Percentiles rank a stretch among this genome's conserved stretches.
Conservation (phyloP, 2,888 invertebrate species). For the Tenthredo livida region DNA sequence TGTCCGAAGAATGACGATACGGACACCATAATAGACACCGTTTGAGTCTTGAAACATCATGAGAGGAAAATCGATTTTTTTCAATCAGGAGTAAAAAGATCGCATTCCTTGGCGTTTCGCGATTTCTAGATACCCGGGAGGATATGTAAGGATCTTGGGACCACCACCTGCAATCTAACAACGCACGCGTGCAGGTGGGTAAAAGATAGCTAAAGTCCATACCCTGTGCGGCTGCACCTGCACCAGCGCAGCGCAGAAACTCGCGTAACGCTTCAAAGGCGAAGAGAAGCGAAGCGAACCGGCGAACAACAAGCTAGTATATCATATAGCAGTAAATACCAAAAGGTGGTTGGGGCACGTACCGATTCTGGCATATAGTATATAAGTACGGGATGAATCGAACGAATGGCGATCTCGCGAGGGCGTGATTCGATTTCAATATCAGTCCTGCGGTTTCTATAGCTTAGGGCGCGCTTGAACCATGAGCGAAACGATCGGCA, state of each 20-base stretch:
- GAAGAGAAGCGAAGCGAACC: conserved; percentile 30
- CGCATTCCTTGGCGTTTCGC: conserved; percentile 34
- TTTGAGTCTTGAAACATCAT: neutral
- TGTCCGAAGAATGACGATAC: neutral
- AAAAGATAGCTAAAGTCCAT: neutral
- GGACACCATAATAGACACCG: neutral
- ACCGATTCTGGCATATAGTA: conserved; percentile 25
- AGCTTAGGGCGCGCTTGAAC: conserved; percentile 28
- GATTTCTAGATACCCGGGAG: neutral
- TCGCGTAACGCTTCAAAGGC: conserved; percentile 13
- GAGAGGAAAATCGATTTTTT: neutral
- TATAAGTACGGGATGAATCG: conserved; percentile 13
- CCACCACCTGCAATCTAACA: conserved; percentile 5
- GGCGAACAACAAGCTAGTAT: neutral
- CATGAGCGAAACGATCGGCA: neutral
- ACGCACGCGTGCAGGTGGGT: conserved; percentile 48
- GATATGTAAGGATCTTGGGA: neutral
- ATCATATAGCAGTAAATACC: conserved; percentile 2
- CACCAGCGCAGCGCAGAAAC: neutral
- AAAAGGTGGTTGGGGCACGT: conserved; percentile 34
- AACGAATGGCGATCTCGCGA: conserved; percentile 29
- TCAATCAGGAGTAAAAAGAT: neutral
- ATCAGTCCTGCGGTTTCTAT: conserved; percentile 66
- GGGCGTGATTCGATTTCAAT: conserved; percentile 76
- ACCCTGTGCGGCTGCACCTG: conserved; percentile 24